Evolutionary conservation across 2,113 vertebrate genomes (phyloP), one percentile per base, ranked within the genome.

Genomic region (Tachysurus vachellii): DNA sequence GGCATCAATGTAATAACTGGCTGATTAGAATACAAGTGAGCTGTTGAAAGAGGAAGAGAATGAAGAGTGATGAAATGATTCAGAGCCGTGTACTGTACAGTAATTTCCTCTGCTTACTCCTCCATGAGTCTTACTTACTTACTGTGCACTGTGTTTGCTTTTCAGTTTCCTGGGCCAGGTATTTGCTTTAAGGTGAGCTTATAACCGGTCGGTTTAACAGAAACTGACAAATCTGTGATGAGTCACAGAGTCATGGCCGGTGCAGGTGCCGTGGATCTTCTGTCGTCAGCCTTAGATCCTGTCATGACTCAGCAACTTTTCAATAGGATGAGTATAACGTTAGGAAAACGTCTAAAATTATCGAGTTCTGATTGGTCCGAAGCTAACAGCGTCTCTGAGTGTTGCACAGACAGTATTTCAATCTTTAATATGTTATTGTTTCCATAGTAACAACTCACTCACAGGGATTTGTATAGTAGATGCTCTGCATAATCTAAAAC

Each of bases 201-300:
- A 7, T 71, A 80, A 59, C 83, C 9, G 75, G 71, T 16, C 17
- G 2, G 47, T 31, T 80, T 56, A 23, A 31, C 21, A 83, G 19
- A 50, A 77, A 36, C 53, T 31, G 79, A 16, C 70, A 31, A 59
- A 50, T 70, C 47, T 47, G 64, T 85, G 59, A 50, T 89, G 88
- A 89, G 86, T 89, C 86, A 89, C n/a, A n/a, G n/a, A 12, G 26
- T 66, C 10, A n/a, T 50, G 31, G 28, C 64, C 16, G 23, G 21
- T 66, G 84, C 89, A 88, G 89, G 89, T 89, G 84, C 73, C 57
- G 68, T 47, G 42, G 68, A 87, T 73, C 44, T 66, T 82, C 82
- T 80, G 21, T 44, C n/a, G 57, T 83, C 26, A 71, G 11, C 1
- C 84, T 23, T 28, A 31, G 50, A 50, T 82, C 56, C 17, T 16